phyloP scores from a whole-genome alignment of 2,113 vertebrate species.

The Leucoraja erinaceus region DNA sequence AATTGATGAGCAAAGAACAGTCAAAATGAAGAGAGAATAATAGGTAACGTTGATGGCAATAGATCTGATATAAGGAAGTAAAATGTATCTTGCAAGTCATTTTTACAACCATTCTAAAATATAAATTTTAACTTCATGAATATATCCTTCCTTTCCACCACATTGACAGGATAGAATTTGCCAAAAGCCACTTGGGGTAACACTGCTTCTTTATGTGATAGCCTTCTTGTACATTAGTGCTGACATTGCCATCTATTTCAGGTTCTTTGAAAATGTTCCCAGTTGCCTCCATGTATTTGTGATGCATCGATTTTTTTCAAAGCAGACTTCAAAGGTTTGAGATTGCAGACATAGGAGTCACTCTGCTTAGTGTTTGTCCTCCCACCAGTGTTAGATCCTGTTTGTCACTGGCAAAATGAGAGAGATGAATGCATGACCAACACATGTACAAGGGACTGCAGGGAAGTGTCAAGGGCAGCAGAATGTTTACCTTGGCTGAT shows the following conservation, averaged over 20 bases:
- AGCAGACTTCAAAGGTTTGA: neutral
- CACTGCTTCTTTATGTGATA: neutral
- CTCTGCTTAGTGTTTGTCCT: neutral
- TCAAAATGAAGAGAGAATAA: neutral
- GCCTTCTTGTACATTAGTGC: neutral
- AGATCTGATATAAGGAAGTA: neutral
- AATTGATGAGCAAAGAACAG: neutral
- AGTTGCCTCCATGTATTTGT: neutral
- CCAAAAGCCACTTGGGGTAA: too few relatives aligned
- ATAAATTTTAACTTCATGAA: too few relatives aligned
- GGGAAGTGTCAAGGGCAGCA: neutral
- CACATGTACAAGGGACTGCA: neutral
- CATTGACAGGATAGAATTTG: too few relatives aligned
- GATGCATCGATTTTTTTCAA: neutral
- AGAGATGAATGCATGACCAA: neutral
- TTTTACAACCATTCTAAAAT: neutral
- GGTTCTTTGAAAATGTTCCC: neutral
- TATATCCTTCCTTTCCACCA: too few relatives aligned
- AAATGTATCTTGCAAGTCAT: neutral
- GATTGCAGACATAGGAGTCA: neutral
- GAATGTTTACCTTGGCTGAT: neutral
- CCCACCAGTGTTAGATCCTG: neutral
- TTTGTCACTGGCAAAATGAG: too few relatives aligned
- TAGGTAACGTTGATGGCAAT: neutral
- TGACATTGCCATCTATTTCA: neutral